Percentiles rank a stretch among this genome's conserved stretches.
Evolutionary conservation across 2,113 vertebrate genomes (phyloP).

Genomic region (Indicator indicator): DNA sequence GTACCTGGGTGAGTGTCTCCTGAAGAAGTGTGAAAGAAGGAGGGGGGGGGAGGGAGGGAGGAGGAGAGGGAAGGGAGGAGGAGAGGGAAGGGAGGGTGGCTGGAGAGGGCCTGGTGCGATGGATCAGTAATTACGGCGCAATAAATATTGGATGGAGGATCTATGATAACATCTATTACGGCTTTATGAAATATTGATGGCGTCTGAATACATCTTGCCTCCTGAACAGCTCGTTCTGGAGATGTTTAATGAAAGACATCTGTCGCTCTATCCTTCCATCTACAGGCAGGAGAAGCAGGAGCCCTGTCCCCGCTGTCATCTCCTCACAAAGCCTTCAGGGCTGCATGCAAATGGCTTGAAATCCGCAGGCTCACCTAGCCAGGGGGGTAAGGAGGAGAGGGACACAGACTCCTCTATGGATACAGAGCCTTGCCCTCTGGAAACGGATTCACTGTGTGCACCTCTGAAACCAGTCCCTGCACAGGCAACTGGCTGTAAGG

Average conservation of each 20-base stretch:
- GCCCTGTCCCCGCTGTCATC: not conserved
- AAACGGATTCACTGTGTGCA: not conserved
- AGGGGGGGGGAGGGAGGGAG: too few species aligned
- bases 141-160: constrained; percentile 71
- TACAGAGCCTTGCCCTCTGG: not conserved
- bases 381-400: not conserved
- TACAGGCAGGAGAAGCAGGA: not conserved
- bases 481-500: constrained; percentile 6
- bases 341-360: not conserved
- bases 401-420: not conserved
- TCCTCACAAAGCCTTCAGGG: not conserved
- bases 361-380: not conserved
- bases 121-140: constrained; percentile 41
- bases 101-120: not conserved
- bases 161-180: constrained; percentile 72
- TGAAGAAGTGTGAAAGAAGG: not conserved
- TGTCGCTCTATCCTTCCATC: constrained; percentile 64
- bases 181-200: constrained; percentile 74
- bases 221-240: constrained; percentile 64
- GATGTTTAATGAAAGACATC: constrained; percentile 76
- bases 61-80: not conserved
- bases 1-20: not conserved
- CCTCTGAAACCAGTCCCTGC: not conserved
- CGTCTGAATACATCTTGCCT: constrained; percentile 70
- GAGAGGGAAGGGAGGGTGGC: not conserved